A percentile compares a stretch with the other conserved stretches of the same genome.
phyloP scores from a whole-genome alignment of 1,140 invertebrate species.

The Drosophila bocki region DNA sequence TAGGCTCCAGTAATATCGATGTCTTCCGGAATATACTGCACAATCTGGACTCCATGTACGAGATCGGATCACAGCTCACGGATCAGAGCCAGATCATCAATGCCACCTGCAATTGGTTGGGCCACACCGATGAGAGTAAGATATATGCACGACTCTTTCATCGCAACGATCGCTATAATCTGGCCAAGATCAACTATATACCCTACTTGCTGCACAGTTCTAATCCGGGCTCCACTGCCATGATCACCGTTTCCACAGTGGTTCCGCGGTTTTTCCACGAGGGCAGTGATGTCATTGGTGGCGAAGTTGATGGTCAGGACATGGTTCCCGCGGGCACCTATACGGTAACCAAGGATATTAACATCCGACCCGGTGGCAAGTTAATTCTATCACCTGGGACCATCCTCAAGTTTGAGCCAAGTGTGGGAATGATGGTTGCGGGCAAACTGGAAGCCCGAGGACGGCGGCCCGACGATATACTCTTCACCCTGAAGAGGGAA shows the following conservation, averaged over 20 bases:
- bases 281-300: slow-evolving; percentile 90
- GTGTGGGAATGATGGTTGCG: slow-evolving; percentile 98
- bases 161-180: slow-evolving; percentile 95
- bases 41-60: slow-evolving; percentile 94
- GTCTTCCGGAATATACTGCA: slow-evolving; percentile 96
- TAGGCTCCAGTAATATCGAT: slow-evolving; percentile 95
- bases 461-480: slow-evolving; percentile 90
- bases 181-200: slow-evolving; percentile 94
- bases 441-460: slow-evolving; percentile 94
- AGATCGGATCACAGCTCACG: slow-evolving; percentile 97
- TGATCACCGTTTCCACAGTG: slow-evolving; percentile 87
- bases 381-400: slow-evolving; percentile 95
- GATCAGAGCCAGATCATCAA: slow-evolving; percentile 98
- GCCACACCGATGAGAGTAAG: slow-evolving; percentile 90
- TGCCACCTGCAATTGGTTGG: slow-evolving; percentile 97
- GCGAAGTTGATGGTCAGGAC: slow-evolving; percentile 95
- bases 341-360: slow-evolving; percentile 95
- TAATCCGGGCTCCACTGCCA: slow-evolving; percentile 91
- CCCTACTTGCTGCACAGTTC: slow-evolving; percentile 94
- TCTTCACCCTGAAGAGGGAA: slow-evolving; percentile 92
- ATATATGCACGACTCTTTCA: slow-evolving; percentile 94
- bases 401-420: slow-evolving; percentile 93
- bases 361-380: slow-evolving; percentile 94
- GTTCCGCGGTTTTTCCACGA: slow-evolving; percentile 91
- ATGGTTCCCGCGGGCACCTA: slow-evolving; percentile 92